Conservation (phyloP, 2,797 vertebrate genomes). For the Peromyscus nudipes region DNA sequence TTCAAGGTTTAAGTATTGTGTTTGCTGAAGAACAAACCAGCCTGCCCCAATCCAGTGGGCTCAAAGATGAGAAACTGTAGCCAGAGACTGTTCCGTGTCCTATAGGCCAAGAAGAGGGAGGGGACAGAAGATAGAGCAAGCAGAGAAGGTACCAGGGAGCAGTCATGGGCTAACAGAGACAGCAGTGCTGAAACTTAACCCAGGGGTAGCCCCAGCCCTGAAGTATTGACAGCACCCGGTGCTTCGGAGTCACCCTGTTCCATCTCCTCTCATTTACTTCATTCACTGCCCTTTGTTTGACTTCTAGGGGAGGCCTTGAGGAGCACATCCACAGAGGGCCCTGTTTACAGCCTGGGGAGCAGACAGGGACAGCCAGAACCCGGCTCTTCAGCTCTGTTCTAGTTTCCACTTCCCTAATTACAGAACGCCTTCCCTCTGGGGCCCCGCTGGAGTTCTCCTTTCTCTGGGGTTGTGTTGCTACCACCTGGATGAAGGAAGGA, state of each 20-base stretch:
- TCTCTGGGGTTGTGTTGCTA: neutral
- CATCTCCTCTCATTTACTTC: accelerated
- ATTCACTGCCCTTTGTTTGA: neutral
- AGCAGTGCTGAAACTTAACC: accelerated
- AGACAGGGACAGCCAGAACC: constrained; percentile 64
- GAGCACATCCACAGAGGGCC: neutral
- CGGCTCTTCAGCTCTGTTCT: constrained; percentile 49
- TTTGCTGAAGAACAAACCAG: neutral
- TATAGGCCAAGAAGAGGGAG: neutral
- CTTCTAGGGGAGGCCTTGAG: neutral
- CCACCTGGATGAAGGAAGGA: constrained; percentile 74
- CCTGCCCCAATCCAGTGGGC: neutral
- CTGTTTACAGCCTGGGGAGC: constrained; percentile 44
- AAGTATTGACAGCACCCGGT: accelerated
- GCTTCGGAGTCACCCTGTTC: neutral
- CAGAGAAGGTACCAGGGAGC: neutral
- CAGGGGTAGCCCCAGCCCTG: neutral
- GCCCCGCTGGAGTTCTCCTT: constrained; percentile 68
- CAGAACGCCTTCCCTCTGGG: constrained; percentile 67
- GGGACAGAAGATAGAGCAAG: neutral
- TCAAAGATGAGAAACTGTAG: neutral
- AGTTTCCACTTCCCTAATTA: constrained; percentile 76
- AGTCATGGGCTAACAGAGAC: neutral
- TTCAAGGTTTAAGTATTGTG: neutral
- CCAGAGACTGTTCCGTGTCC: neutral